These are phyloP conservation scores for Oscheius sp. DNA, from an alignment of 2,888 invertebrate species.

Conservation along the genomic window DNA sequence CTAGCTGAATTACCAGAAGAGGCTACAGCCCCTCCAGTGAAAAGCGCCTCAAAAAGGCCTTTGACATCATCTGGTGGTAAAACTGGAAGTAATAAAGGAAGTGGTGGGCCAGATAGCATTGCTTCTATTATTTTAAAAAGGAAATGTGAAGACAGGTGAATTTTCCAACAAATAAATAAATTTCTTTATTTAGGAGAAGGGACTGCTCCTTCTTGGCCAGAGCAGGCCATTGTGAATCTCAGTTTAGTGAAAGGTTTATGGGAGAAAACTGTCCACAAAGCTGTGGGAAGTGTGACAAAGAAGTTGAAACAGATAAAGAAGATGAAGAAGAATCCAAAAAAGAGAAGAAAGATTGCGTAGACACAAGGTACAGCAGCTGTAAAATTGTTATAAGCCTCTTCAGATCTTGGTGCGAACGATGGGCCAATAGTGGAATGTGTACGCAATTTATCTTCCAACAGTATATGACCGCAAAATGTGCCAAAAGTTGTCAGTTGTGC, in stretches of 20 bases:
- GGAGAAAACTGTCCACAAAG: constrained; percentile 65
- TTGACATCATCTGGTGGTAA: constrained; percentile 28
- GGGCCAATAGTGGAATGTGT: constrained; percentile 71
- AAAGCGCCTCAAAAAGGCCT: constrained; percentile 48
- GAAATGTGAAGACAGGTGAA: constrained; percentile 52
- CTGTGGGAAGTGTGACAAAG: constrained; percentile 60
- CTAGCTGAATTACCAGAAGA: constrained; percentile 31
- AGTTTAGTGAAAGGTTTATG: constrained; percentile 68
- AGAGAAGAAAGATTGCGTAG: constrained; percentile 44
- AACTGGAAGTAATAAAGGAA: constrained; percentile 40
- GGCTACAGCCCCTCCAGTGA: constrained; percentile 28
- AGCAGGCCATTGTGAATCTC: constrained; percentile 68
- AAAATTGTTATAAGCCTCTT: not conserved
- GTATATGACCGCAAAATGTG: constrained; percentile 69
- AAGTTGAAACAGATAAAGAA: constrained; percentile 5
- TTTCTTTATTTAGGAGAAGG: constrained; percentile 43
- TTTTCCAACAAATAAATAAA: not conserved
- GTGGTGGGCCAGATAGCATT: constrained; percentile 38
- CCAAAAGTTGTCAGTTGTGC: constrained; percentile 64
- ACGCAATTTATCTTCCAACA: constrained; percentile 64
- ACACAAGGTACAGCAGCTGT: constrained; percentile 39
- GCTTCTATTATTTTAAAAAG: constrained; percentile 38
- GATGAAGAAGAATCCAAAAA: constrained; percentile 31
- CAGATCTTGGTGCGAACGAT: constrained; percentile 68
- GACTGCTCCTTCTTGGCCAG: constrained; percentile 67